phyloP scores from a whole-genome alignment of 2,113 vertebrate species.

The Tachysurus fulvidraco region DNA sequence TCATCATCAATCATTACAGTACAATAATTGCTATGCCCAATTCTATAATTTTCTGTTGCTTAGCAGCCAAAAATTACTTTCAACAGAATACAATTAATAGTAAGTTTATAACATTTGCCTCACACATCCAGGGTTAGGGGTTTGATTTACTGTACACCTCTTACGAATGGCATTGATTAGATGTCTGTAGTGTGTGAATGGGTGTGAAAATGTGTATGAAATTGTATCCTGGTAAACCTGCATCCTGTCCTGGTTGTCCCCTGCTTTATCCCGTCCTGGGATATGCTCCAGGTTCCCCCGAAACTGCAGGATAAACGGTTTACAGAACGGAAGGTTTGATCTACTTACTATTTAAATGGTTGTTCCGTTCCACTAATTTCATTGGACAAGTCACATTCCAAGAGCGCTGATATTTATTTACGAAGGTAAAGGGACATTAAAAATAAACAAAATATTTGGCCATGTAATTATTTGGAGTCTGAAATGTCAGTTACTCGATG shows the following conservation, averaged over 20 bases:
- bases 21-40: neutral
- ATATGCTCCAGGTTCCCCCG: too few relatives aligned
- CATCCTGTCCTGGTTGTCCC: too few relatives aligned
- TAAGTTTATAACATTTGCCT: neutral
- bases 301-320: too few relatives aligned
- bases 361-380: neutral
- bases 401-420: neutral
- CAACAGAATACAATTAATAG: neutral
- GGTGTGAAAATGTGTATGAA: too few relatives aligned
- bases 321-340: neutral
- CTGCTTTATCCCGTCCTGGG: too few relatives aligned
- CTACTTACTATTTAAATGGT: neutral
- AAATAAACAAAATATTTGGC: neutral
- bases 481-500: neutral
- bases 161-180: too few relatives aligned
- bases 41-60: neutral
- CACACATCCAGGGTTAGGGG: too few relatives aligned
- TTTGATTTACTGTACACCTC: too few relatives aligned
- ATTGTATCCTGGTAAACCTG: too few relatives aligned
- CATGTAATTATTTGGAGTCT: neutral
- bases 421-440: neutral
- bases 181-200: too few relatives aligned
- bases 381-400: neutral
- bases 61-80: too few relatives aligned
- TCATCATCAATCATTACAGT: neutral